Conservation (phyloP, 1,140 invertebrate genomes). For the Zophobas atratus region DNA sequence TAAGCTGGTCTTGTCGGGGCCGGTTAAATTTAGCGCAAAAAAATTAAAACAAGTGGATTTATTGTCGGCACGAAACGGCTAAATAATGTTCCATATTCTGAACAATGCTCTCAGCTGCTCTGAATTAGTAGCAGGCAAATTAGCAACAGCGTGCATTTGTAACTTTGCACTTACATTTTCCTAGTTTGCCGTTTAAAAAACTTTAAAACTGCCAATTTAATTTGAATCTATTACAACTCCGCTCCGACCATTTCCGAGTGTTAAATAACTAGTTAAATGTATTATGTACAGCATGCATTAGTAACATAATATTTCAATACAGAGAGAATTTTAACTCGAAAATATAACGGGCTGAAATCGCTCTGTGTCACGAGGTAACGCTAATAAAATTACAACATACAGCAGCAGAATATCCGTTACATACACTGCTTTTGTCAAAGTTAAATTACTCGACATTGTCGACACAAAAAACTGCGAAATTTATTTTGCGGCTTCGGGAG, state of each 20-base stretch:
- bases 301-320: slow-evolving; percentile 41
- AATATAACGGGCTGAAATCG: slow-evolving; percentile 21
- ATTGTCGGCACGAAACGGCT: not conserved
- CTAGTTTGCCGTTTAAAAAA: slow-evolving; percentile 23
- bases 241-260: slow-evolving; percentile 24
- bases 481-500: not conserved
- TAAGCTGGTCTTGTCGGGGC: no score
- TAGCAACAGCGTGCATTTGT: slow-evolving; percentile 14
- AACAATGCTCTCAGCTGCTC: not conserved
- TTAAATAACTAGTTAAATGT: slow-evolving; percentile 41
- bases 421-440: not conserved
- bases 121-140: slow-evolving; percentile 16
- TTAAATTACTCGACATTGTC: slow-evolving; percentile 11
- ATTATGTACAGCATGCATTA: slow-evolving; percentile 35
- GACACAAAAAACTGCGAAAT: not conserved
- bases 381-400: slow-evolving; percentile 16
- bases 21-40: no score
- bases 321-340: not conserved
- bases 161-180: slow-evolving; percentile 32
- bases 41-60: not conserved
- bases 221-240: slow-evolving; percentile 27
- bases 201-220: slow-evolving; percentile 32
- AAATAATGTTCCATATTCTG: not conserved
- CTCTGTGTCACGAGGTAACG: slow-evolving; percentile 38
- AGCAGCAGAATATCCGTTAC: slow-evolving; percentile 27